Conservation (phyloP, 2,797 vertebrate species). For the Sebastes diploproa region DNA sequence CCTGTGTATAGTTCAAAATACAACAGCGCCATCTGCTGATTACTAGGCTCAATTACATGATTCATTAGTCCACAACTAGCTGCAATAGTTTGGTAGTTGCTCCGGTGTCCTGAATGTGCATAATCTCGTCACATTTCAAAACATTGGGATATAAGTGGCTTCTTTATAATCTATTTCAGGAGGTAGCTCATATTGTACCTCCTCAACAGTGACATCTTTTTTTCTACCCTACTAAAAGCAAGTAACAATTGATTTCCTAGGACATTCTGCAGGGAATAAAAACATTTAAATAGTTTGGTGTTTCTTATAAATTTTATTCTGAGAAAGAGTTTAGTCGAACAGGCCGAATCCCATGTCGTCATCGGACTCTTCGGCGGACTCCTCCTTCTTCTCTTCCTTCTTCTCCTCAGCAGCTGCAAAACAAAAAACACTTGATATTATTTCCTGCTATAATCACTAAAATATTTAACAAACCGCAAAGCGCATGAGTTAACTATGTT, state of each 20-base stretch:
- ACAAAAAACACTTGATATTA: not conserved
- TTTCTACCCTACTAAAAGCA: not conserved
- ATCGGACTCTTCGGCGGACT: conserved; percentile 96
- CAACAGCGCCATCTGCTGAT: conserved; percentile 5
- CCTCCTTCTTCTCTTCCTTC: conserved; percentile 97
- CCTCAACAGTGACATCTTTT: not conserved
- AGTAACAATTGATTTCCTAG: not conserved
- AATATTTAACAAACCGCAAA: not conserved
- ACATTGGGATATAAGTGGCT: not conserved
- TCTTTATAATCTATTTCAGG: not conserved
- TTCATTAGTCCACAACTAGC: not conserved
- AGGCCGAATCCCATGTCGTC: conserved; percentile 97
- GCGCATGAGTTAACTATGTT: not conserved
- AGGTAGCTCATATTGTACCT: not conserved
- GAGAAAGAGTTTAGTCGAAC: conserved; percentile 85
- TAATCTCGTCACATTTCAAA: not conserved
- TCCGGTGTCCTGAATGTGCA: not conserved
- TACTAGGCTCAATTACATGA: not conserved
- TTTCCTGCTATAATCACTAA: not conserved
- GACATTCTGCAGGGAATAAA: not conserved
- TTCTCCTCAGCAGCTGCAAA: conserved; percentile 87
- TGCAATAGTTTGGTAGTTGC: not conserved
- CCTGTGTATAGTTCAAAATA: accelerated
- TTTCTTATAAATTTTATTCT: conserved; percentile 75
- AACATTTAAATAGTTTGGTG: not conserved